phyloP scores from a whole-genome alignment of 2,888 invertebrate species.

The Unio delphinus region DNA sequence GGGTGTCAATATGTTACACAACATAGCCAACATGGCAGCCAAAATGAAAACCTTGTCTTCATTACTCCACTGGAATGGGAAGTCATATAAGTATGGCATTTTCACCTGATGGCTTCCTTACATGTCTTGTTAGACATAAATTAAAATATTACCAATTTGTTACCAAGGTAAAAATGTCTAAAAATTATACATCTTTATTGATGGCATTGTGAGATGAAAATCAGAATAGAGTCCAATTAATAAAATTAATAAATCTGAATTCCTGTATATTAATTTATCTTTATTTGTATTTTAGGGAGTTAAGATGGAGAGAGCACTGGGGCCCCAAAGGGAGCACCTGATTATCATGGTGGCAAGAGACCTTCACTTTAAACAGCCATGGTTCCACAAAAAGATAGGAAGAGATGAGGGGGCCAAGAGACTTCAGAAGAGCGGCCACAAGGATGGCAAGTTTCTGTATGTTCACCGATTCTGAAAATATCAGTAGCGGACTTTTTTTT shows the following conservation, averaged over 20 bases:
- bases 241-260: neutral
- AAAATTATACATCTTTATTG: too few relatives aligned
- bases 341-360: conserved; percentile 68
- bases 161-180: too few relatives aligned
- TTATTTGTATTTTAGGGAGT: conserved; percentile 42
- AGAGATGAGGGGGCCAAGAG: conserved; percentile 69
- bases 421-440: conserved; percentile 63
- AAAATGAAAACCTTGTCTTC: too few relatives aligned
- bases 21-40: too few relatives aligned
- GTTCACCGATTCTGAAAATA: conserved; percentile 16
- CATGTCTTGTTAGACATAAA: too few relatives aligned
- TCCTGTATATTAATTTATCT: neutral
- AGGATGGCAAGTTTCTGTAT: conserved; percentile 72
- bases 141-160: too few relatives aligned
- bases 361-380: conserved; percentile 71
- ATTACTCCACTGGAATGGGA: too few relatives aligned
- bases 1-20: too few relatives aligned
- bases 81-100: too few relatives aligned
- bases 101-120: too few relatives aligned
- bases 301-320: conserved; percentile 59
- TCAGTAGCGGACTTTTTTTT: neutral
- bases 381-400: conserved; percentile 72
- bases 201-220: neutral
- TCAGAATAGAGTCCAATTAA: neutral
- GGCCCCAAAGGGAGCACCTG: conserved; percentile 63